phyloP scores from a whole-genome alignment of 1,140 invertebrate species.

The Paraescarpia echinospica region DNA sequence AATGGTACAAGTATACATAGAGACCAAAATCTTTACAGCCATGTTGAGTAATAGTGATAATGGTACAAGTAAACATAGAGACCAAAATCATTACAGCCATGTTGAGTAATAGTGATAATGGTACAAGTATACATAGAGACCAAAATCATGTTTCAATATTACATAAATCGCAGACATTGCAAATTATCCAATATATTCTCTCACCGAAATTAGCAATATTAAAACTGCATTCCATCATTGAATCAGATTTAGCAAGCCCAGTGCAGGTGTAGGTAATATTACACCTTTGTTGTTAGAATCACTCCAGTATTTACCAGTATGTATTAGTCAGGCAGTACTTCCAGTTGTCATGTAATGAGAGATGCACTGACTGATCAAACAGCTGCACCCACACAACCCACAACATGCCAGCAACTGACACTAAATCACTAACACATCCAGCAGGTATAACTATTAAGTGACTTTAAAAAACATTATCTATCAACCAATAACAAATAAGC shows the following conservation, averaged over 20 bases:
- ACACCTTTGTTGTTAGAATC: not conserved
- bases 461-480: not conserved
- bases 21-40: too few relatives aligned
- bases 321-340: not conserved
- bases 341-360: not conserved
- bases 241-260: not conserved
- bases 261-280: not conserved
- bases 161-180: not conserved
- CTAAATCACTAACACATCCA: not conserved
- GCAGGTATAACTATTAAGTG: not conserved
- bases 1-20: too few relatives aligned
- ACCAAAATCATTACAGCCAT: too few relatives aligned
- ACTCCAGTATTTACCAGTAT: not conserved
- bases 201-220: not conserved
- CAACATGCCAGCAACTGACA: not conserved
- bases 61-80: too few relatives aligned
- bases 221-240: not conserved
- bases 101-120: too few relatives aligned
- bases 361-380: not conserved
- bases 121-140: too few relatives aligned
- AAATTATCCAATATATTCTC: not conserved
- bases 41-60: too few relatives aligned
- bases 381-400: not conserved
- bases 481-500: too few relatives aligned
- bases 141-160: too few relatives aligned